Evolutionary conservation across 2,113 vertebrate genomes (phyloP).

Genomic region (Antechinus flavipes): DNA sequence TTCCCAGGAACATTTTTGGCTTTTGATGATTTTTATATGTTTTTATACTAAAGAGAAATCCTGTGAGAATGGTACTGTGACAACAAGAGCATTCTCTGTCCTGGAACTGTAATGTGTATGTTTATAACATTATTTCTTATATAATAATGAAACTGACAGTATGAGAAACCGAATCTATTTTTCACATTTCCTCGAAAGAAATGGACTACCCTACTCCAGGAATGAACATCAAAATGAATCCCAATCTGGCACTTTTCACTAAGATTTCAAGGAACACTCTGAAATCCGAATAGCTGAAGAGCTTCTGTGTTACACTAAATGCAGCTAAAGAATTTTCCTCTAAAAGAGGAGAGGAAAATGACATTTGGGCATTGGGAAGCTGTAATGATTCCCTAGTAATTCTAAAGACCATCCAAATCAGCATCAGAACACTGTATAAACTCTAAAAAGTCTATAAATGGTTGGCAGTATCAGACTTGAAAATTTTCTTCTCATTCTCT

Average conservation of each 20-base stretch:
- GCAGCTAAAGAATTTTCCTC: neutral
- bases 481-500: too few relatives aligned
- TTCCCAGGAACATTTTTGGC: neutral
- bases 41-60: neutral
- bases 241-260: neutral
- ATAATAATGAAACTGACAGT: slow-evolving; percentile 5
- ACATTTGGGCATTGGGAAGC: neutral
- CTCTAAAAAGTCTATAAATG: too few relatives aligned
- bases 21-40: neutral
- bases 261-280: neutral
- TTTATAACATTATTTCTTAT: slow-evolving; percentile 8
- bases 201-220: neutral
- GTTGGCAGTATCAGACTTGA: too few relatives aligned
- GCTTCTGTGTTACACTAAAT: neutral
- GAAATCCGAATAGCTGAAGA: neutral
- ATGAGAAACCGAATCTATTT: neutral
- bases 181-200: slow-evolving; percentile 39
- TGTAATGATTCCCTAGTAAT: neutral
- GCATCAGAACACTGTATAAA: neutral
- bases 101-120: neutral
- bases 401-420: neutral
- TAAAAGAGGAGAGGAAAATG: neutral
- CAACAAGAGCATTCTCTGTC: neutral
- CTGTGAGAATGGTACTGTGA: neutral
- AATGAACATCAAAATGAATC: slow-evolving; percentile 26